Base-by-base conservation (phyloP, 1,140 invertebrate species). In the Charaxes varanes region DNA sequence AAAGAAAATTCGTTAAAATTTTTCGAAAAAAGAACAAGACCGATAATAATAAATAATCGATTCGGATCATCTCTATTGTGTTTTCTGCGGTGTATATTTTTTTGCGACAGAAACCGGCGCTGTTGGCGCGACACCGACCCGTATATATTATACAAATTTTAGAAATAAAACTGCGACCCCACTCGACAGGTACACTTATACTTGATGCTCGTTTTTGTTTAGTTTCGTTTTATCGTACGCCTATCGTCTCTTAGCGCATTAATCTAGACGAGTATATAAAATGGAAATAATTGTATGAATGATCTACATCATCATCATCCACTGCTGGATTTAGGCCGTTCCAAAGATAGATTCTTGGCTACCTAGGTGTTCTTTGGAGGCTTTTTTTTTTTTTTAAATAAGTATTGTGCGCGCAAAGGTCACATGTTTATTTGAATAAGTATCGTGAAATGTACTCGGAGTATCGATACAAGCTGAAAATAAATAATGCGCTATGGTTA, bases 121-220 rank as follows among this genome's bases (percentile, higher is more conserved):
- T 63, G 67, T 61, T 64, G 62, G 63, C 56, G 57, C 68, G 68
- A 66, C 65, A 67, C 60, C 62, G 46, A 48, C 65, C 64, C 44
- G 78, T 80, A 82, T 82, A 80, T 74, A 74, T 82, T 82, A 82
- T 82, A 78, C 76, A 82, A 80, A 82, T 82, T 74, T 78, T 74
- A 69, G 76, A 74, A 78, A 80, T 68, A 82, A 80, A 72, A 82
- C 76, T 73, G 74, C 66, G 63, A 49, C n/a, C 28, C 37, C 41
- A 64, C 74, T 69, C 80, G 78, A 82, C 74, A 82, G 78, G 69
- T 77, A 82, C 78, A 82, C 66, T 65, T 69, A 63, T 70, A 79
- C 60, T 54, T 68, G 54, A 59, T 78, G 59, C 60, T 78, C 70
- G 69, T 74, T 82, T 81, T 82, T 70, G 62, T 45, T 76, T 71